Conservation (phyloP, 2,888 invertebrate species). For the Diplolepis rosae region DNA sequence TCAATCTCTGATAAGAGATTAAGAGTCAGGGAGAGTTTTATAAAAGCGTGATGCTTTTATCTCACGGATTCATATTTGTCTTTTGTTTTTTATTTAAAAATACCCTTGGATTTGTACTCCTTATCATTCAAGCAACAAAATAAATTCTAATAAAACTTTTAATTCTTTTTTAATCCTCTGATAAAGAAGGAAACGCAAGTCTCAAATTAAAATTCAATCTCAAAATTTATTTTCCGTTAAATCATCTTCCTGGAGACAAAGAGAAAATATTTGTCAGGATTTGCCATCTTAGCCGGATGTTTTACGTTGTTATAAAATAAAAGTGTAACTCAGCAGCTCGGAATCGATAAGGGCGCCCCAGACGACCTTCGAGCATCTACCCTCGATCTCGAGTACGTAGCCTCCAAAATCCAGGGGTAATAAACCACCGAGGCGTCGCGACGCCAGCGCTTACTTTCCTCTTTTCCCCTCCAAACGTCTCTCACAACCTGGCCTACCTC, state of each 20-base stretch:
- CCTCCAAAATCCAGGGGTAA: constrained; percentile 51
- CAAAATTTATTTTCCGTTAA: background rate
- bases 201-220: too few relatives aligned
- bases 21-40: background rate
- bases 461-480: constrained; percentile 16
- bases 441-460: constrained; percentile 38
- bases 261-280: background rate
- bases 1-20: background rate
- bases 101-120: too few relatives aligned
- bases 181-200: too few relatives aligned
- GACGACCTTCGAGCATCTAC: constrained; percentile 66
- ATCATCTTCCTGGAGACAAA: background rate
- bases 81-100: too few relatives aligned
- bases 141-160: too few relatives aligned
- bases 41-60: background rate
- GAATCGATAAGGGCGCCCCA: constrained; percentile 70
- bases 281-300: background rate
- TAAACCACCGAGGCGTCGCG: constrained; percentile 44
- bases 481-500: constrained; percentile 64
- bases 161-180: too few relatives aligned
- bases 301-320: background rate
- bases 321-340: constrained; percentile 39
- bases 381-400: constrained; percentile 44
- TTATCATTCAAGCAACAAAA: too few relatives aligned
- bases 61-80: too few relatives aligned